Evolutionary conservation across 1,140 invertebrate species (phyloP).

Genomic region (Antheraea pernyi): DNA sequence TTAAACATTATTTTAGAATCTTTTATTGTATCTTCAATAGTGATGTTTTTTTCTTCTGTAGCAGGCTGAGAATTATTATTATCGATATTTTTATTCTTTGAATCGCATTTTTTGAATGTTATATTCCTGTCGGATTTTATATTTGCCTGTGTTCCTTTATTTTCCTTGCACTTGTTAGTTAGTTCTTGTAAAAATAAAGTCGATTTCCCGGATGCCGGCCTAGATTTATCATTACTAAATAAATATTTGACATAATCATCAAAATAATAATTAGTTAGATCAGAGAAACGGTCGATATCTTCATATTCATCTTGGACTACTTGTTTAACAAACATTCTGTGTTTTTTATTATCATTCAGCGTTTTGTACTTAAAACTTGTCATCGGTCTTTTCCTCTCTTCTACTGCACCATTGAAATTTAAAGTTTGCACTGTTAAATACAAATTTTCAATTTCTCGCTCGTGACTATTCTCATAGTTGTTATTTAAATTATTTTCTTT

Average conservation of each 20-base stretch:
- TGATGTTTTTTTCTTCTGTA: constrained; percentile 21
- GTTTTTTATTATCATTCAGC: constrained; percentile 38
- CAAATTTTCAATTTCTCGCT: constrained; percentile 36
- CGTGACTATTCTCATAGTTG: background rate
- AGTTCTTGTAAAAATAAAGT: constrained; percentile 38
- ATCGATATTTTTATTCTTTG: constrained; percentile 24
- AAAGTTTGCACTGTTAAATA: constrained; percentile 63
- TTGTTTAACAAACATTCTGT: constrained; percentile 70
- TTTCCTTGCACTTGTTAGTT: constrained; percentile 12
- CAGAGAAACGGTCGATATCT: constrained; percentile 41
- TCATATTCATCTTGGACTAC: constrained; percentile 41
- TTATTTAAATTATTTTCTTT: background rate
- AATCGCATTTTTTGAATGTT: constrained; percentile 24
- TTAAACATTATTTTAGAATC: constrained; percentile 56
- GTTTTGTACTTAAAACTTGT: constrained; percentile 67
- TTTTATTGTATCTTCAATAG: constrained; percentile 20
- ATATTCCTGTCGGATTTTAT: constrained; percentile 27
- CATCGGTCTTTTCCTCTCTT: constrained; percentile 48
- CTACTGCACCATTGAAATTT: constrained; percentile 54
- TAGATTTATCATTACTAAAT: constrained; percentile 43
- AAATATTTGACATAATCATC: constrained; percentile 67
- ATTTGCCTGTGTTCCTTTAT: constrained; percentile 35
- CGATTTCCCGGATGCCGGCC: constrained; percentile 50
- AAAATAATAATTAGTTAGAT: constrained; percentile 53
- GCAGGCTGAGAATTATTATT: constrained; percentile 19